phyloP scores from a whole-genome alignment of 2,888 invertebrate species.

The Mimachlamys varia region DNA sequence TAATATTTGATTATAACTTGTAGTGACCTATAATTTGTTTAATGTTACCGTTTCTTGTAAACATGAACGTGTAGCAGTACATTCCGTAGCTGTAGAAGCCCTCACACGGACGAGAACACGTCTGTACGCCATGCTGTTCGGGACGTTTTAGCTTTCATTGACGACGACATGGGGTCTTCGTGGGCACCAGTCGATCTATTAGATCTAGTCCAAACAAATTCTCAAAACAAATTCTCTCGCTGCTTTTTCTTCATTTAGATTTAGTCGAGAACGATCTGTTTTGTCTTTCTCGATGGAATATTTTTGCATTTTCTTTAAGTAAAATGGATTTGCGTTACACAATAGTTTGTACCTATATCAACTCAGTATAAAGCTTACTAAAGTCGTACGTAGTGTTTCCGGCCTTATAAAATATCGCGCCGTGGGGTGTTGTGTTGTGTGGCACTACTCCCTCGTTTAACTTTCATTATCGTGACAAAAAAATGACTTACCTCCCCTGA shows the following conservation, averaged over 20 bases:
- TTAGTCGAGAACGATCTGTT: neutral
- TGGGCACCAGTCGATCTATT: neutral
- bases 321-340: neutral
- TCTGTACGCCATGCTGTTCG: neutral
- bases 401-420: neutral
- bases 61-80: neutral
- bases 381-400: neutral
- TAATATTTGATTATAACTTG: too few relatives aligned
- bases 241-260: neutral
- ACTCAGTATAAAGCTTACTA: neutral
- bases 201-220: neutral
- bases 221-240: neutral
- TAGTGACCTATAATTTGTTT: too few relatives aligned
- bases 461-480: conserved; percentile 27
- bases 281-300: neutral
- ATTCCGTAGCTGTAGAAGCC: neutral
- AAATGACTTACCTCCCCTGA: conserved; percentile 14
- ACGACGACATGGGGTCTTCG: neutral
- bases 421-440: neutral
- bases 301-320: neutral
- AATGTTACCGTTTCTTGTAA: too few relatives aligned
- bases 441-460: conserved; percentile 3
- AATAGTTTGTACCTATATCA: neutral
- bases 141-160: neutral
- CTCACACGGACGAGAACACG: neutral